A percentile compares a stretch with the other conserved stretches of the same genome.
phyloP scores from a whole-genome alignment of 2,797 vertebrate species.

The Apogon talboti region DNA sequence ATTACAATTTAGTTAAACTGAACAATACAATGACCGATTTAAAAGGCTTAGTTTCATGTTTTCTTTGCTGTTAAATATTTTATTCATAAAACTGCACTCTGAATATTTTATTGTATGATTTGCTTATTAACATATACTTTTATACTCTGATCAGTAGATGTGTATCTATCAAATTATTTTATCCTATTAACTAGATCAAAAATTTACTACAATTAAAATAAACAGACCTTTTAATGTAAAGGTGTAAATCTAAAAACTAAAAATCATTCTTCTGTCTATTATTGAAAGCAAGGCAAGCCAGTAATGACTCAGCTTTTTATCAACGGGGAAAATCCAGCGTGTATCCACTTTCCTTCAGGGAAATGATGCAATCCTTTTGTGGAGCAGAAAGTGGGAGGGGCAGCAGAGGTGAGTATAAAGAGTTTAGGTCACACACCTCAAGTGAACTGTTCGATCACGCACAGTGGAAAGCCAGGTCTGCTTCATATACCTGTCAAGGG shows the following conservation, averaged over 20 bases:
- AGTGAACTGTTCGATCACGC: not conserved
- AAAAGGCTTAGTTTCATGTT: too few species aligned
- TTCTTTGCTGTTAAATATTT: too few species aligned
- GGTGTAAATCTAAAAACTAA: too few species aligned
- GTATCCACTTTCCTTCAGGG: not conserved
- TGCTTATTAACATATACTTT: too few species aligned
- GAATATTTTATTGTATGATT: too few species aligned
- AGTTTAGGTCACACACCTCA: not conserved
- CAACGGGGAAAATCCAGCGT: fast-evolving
- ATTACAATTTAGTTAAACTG: too few species aligned
- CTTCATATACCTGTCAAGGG: constrained; percentile 20
- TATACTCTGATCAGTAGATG: too few species aligned
- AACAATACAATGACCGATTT: too few species aligned
- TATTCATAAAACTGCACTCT: too few species aligned
- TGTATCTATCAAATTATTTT: not conserved
- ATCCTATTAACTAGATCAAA: too few species aligned
- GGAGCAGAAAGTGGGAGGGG: constrained; percentile 43
- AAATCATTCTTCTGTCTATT: not conserved
- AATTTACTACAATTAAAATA: not conserved
- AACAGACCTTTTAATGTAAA: not conserved
- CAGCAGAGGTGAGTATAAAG: constrained; percentile 40
- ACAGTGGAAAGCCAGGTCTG: not conserved
- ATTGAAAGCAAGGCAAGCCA: not conserved
- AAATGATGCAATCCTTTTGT: constrained; percentile 25
- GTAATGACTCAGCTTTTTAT: constrained; percentile 52